phyloP scores from a whole-genome alignment of 2,113 vertebrate species.

The Oreotrochilus melanogaster region DNA sequence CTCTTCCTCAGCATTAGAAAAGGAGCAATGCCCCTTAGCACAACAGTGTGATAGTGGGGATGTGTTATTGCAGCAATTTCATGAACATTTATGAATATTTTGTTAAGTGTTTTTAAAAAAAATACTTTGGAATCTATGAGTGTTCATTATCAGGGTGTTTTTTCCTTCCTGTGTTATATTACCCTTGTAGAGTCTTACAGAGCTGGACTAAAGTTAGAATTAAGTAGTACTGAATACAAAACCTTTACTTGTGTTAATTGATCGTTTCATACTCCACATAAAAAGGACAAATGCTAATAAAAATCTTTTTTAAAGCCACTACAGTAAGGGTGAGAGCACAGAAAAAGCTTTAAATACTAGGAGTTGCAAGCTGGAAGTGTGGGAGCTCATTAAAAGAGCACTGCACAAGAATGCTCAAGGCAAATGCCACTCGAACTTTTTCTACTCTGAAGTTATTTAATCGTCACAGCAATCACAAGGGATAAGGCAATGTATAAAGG shows the following conservation, averaged over 20 bases:
- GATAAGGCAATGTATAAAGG: constrained; percentile 45
- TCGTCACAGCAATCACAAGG: constrained; percentile 55
- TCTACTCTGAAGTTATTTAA: constrained; percentile 57
- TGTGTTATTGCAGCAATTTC: not conserved
- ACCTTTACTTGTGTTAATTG: not conserved
- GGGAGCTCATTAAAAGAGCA: constrained; percentile 51
- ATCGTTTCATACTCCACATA: not conserved
- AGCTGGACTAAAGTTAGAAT: not conserved
- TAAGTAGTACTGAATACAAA: not conserved
- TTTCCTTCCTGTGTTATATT: not conserved
- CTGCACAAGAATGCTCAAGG: constrained; percentile 53
- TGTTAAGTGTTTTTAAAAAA: not conserved
- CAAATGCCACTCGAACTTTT: constrained; percentile 62
- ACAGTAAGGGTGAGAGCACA: not conserved
- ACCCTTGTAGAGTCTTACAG: not conserved
- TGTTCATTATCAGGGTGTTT: not conserved
- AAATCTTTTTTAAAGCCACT: not conserved
- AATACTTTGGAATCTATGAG: not conserved
- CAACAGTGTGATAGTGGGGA: not conserved
- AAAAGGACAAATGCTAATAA: not conserved
- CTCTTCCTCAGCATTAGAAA: not conserved
- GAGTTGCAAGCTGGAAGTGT: constrained; percentile 16
- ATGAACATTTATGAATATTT: not conserved
- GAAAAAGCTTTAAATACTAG: not conserved
- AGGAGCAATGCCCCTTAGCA: not conserved